A percentile compares a stretch with the other conserved stretches of the same genome.
Evolutionary conservation across 2,888 invertebrate species (phyloP).

Genomic region (Sinopyrophorus schimmeli): DNA sequence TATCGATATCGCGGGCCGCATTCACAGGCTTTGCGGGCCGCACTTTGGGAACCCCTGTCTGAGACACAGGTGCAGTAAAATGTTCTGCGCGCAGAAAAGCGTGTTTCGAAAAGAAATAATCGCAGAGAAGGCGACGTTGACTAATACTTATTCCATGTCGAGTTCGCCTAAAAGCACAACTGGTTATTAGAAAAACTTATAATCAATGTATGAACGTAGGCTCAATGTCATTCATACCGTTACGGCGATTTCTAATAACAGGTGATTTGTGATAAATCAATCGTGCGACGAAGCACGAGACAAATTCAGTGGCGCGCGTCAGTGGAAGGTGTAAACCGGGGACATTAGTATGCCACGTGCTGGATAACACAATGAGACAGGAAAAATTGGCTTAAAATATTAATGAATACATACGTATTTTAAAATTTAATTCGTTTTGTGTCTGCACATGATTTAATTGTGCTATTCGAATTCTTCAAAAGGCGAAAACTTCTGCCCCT

Average conservation of each 20-base stretch:
- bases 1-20: no score
- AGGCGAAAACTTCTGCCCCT: no score
- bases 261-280: slow-evolving; percentile 17
- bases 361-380: slow-evolving; percentile 36
- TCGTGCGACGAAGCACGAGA: slow-evolving; percentile 24
- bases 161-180: slow-evolving; percentile 12
- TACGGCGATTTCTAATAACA: slow-evolving; percentile 18
- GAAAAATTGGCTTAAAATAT: slow-evolving; percentile 38
- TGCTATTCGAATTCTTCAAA: no score
- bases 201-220: slow-evolving; percentile 22
- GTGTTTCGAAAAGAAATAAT: no score
- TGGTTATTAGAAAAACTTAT: slow-evolving; percentile 18
- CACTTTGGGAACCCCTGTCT: no score
- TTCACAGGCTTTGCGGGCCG: no score
- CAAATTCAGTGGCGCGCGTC: slow-evolving; percentile 28
- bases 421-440: slow-evolving; percentile 29
- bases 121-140: no score
- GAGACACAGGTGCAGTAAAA: no score
- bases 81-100: no score
- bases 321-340: slow-evolving; percentile 19
- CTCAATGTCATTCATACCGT: slow-evolving; percentile 27
- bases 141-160: no score
- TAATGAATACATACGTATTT: slow-evolving; percentile 33
- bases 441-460: slow-evolving; percentile 20
- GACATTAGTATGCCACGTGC: slow-evolving; percentile 35